Base-by-base conservation (phyloP, 2,888 invertebrate species). In the Ditula angustiorana region DNA sequence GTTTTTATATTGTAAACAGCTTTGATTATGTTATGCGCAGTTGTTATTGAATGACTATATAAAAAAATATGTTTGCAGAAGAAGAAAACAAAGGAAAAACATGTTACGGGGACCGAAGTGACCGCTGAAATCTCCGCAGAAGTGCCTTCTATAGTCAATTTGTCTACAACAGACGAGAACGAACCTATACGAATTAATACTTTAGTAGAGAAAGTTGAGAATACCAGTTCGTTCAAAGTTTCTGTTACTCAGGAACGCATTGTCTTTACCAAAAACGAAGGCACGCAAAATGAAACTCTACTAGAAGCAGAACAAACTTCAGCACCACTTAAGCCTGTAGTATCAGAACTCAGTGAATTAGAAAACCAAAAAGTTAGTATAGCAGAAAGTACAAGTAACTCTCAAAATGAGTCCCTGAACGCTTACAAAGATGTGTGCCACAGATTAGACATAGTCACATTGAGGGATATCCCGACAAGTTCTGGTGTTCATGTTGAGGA, bases 71-170 rank as follows among this genome's bases (percentile, higher is more conserved):
- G 10, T 68, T 83, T 78, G 11, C 70, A 92, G 91, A 91, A 88
- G 77, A 91, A 87, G 75, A 91, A 85, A 74, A 64, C 73, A 4
- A 90, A 87, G 72, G 78, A 78, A 19, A 83, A 82, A 76, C 63
- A 66, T 21, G 55, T 33, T 13, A 24, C 66, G 55, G 73, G 62
- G 68, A 67, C 49, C 28, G 59, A 53, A 24, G 60, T 56, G n/a
- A 37, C 58, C 33, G 11, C 13, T 37, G 59, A 53, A 24, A 60
- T 56, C 13, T 41, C 58, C 33, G 11, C 13, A 16, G 67, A 67
- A 37, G 52, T 44, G 28, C 52, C 57, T 46, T 21, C 62, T 23
- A 30, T 68, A 44, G 33, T 24, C 2, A 21, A 66, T 28, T 26
- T 53, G 21, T 55, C 52, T 24, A 37, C 35, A 33, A 61, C 37